Conservation (phyloP, 2,888 invertebrate species). For the Coenonympha arcania region DNA sequence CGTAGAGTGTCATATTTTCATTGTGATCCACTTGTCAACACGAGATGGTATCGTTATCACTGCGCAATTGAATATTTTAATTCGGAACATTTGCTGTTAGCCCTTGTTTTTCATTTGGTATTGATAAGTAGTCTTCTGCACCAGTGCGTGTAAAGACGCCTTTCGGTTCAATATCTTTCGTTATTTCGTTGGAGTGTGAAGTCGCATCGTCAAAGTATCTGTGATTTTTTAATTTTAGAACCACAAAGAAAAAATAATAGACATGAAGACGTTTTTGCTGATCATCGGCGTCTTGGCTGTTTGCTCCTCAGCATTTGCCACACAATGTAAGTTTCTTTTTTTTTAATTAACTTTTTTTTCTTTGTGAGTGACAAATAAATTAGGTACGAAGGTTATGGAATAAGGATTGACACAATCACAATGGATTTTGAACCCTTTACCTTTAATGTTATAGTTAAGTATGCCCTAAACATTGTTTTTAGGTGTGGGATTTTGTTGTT, state of each 20-base stretch:
- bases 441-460: too few relatives aligned
- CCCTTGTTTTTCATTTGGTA: conserved; percentile 47
- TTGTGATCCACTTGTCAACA: conserved; percentile 48
- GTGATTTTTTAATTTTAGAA: conserved; percentile 62
- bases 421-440: too few relatives aligned
- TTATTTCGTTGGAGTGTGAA: conserved; percentile 31
- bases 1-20: conserved; percentile 44
- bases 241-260: conserved; percentile 29
- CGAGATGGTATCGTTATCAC: conserved; percentile 60
- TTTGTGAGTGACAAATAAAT: conserved; percentile 25
- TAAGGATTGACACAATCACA: too few relatives aligned
- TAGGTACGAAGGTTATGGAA: too few relatives aligned
- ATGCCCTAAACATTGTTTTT: too few relatives aligned
- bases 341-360: conserved; percentile 20
- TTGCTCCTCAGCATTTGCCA: conserved; percentile 66
- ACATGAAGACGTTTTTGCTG: conserved; percentile 74
- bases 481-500: too few relatives aligned
- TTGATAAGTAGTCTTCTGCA: conserved; percentile 83
- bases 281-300: conserved; percentile 67
- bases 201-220: conserved; percentile 62
- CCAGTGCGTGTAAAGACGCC: conserved; percentile 93
- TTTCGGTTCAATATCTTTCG: conserved; percentile 30
- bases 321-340: conserved; percentile 78
- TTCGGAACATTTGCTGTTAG: conserved; percentile 48
- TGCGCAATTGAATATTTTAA: conserved; percentile 63